phyloP scores from a whole-genome alignment of 2,888 invertebrate genomes.

The Osedax frankpressi region DNA sequence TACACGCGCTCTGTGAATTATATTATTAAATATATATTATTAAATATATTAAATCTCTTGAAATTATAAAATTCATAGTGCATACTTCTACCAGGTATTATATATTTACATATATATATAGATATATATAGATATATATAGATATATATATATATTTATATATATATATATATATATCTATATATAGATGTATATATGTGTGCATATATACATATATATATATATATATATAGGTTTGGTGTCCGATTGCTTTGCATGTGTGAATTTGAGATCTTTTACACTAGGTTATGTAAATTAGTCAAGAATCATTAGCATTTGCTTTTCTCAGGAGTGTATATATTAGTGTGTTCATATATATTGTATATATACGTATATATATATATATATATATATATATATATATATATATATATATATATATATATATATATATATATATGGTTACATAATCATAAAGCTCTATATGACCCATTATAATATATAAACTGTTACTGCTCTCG shows the following conservation, averaged over 20 bases:
- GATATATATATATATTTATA: background rate
- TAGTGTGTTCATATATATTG: background rate
- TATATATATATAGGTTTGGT: background rate
- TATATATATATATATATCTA: background rate
- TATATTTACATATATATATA: background rate
- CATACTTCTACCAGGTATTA: no score
- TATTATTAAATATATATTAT: no score
- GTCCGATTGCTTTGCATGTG: no score
- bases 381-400: background rate
- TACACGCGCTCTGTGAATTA: no score
- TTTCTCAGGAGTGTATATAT: background rate
- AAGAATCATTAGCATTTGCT: no score
- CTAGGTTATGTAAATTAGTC: no score
- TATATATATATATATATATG: background rate
- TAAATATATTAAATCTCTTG: no score
- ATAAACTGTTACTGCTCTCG: no score
- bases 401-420: background rate
- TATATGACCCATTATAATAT: no score
- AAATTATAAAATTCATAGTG: no score
- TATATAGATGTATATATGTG: background rate
- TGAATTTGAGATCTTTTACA: background rate
- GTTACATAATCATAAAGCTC: no score
- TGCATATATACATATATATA: background rate
- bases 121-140: background rate
- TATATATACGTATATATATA: background rate